Evolutionary conservation across 2,113 vertebrate genomes (phyloP).

Genomic region (Chrysemys picta): DNA sequence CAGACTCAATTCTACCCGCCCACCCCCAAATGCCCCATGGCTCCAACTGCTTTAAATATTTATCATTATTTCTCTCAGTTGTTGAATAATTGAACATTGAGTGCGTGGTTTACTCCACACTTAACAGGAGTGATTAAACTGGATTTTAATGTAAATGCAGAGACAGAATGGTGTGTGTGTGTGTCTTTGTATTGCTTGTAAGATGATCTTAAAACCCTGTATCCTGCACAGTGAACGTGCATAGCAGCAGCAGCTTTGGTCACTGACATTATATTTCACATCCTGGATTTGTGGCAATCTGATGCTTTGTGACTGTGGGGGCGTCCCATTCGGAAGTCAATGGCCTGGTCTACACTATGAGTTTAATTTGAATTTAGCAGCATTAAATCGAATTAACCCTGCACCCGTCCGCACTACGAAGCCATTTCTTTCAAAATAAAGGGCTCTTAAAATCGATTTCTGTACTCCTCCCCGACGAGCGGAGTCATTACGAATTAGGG

Average conservation of each 20-base stretch:
- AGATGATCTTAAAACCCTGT: background rate
- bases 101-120: background rate
- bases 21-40: background rate
- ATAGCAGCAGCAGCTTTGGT: background rate
- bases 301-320: background rate
- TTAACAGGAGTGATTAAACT: background rate
- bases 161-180: background rate
- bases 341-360: background rate
- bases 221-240: background rate
- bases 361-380: too few species aligned
- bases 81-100: slow-evolving; percentile 37
- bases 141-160: background rate
- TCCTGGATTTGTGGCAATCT: background rate
- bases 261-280: background rate
- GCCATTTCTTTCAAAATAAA: too few species aligned
- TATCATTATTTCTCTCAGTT: slow-evolving; percentile 13
- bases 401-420: too few species aligned
- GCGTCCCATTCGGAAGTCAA: background rate
- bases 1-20: background rate
- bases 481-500: too few species aligned
- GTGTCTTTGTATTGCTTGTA: background rate
- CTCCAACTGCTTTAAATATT: slow-evolving; percentile 46
- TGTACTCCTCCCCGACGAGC: too few species aligned
- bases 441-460: too few species aligned
- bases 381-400: too few species aligned